Conservation (phyloP, 1,140 invertebrate species). For the Galendromus occidentalis region DNA sequence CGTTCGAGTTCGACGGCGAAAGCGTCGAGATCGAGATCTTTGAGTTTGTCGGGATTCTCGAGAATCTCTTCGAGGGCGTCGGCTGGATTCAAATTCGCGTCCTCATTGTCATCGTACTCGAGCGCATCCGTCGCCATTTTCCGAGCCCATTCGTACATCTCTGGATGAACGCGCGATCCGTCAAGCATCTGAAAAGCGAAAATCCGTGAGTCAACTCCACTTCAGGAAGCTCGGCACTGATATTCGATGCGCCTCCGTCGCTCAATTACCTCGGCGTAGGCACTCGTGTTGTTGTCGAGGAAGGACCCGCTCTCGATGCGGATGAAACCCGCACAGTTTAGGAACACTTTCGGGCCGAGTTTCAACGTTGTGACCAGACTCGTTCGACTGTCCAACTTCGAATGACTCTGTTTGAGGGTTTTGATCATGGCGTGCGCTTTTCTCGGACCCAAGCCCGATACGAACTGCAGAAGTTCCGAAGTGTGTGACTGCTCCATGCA, state of each 20-base stretch:
- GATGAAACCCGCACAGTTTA: slow-evolving; percentile 97
- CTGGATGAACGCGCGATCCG: slow-evolving; percentile 91
- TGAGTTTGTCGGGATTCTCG: slow-evolving; percentile 77
- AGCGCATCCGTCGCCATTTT: slow-evolving; percentile 99
- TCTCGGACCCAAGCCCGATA: slow-evolving; percentile 85
- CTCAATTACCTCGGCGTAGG: not conserved
- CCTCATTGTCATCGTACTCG: slow-evolving; percentile 87
- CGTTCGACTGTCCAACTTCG: slow-evolving; percentile 75
- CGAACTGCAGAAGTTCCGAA: slow-evolving; percentile 80
- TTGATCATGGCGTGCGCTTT: slow-evolving; percentile 42
- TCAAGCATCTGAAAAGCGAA: slow-evolving; percentile 68
- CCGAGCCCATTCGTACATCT: slow-evolving; percentile 96
- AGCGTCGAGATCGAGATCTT: slow-evolving; percentile 92
- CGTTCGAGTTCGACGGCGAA: slow-evolving; percentile 92
- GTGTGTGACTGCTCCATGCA: slow-evolving; percentile 69
- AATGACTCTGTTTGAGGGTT: slow-evolving; percentile 76
- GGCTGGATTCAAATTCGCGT: slow-evolving; percentile 60
- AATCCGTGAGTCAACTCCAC: too few species aligned
- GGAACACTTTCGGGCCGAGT: slow-evolving; percentile 95
- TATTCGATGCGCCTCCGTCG: too few species aligned
- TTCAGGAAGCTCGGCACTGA: too few species aligned
- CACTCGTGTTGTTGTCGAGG: slow-evolving; percentile 43
- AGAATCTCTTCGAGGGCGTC: slow-evolving; percentile 91
- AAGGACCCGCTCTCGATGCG: slow-evolving; percentile 90
- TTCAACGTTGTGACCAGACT: slow-evolving; percentile 84